phyloP scores from a whole-genome alignment of 2,888 invertebrate genomes.

The Venustoraphidia nigricollis region DNA sequence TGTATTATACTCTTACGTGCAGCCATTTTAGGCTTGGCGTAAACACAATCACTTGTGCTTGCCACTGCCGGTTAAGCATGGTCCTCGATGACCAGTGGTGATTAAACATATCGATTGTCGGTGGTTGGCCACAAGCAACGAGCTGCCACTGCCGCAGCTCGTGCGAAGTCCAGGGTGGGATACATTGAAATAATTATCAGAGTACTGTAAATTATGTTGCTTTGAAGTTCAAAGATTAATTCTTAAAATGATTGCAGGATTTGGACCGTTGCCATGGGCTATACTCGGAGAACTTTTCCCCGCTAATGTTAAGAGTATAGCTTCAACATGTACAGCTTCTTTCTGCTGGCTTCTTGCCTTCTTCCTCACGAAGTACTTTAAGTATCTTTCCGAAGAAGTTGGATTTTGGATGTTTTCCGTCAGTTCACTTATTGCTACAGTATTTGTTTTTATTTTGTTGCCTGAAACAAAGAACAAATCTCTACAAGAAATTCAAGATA shows the following conservation, averaged over 20 bases:
- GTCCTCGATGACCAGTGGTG: no score
- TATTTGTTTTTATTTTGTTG: conserved; percentile 58
- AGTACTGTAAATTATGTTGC: no score
- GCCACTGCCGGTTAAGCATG: no score
- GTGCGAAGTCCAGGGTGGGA: no score
- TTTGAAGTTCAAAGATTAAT: no score
- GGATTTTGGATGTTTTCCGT: conserved; percentile 62
- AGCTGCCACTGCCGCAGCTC: no score
- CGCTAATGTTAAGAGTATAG: conserved; percentile 58
- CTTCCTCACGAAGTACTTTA: conserved; percentile 57
- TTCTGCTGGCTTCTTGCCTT: conserved; percentile 65
- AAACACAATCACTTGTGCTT: no score
- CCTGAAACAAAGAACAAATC: conserved; percentile 85
- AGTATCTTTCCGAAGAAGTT: conserved; percentile 34
- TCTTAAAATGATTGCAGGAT: conserved; percentile 25
- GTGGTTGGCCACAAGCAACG: no score
- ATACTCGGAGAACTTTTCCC: conserved; percentile 73
- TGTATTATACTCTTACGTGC: no score
- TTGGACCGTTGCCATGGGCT: conserved; percentile 71
- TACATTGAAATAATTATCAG: no score
- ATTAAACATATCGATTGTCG: no score
- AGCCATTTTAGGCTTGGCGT: no score
- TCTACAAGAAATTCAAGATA: conserved; percentile 66
- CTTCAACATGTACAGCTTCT: conserved; percentile 59
- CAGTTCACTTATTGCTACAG: conserved; percentile 42